Evolutionary conservation across 2,113 vertebrate species (phyloP), one percentile per base, ranked within the genome.

Genomic region (Sialia sialis): DNA sequence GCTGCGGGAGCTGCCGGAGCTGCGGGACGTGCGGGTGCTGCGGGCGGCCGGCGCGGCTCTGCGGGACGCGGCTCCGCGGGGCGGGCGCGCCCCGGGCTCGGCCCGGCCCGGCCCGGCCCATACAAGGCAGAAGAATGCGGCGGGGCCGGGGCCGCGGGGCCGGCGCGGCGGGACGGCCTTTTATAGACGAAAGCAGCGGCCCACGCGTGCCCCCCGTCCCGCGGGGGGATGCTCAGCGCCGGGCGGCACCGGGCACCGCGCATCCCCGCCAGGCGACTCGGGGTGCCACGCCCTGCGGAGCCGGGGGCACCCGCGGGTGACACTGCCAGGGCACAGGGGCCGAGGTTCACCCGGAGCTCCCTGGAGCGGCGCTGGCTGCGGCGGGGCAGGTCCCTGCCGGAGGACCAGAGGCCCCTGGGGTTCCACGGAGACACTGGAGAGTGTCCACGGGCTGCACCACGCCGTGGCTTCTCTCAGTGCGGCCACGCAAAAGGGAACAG

Each of bases 101-200:
- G 52, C 96, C 94, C 96, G 93, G 95, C 97, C 97, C 97, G 92
- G 91, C 98, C 69, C 97, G 96, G 97, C 97, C 98, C 98, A 98
- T 98, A 98, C 97, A 98, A 98, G 98, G 98, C 93, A 97, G 98
- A 98, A 98, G 98, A 99, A 99, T 99, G 98, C 97, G 91, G 94
- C 86, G 91, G 89, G 69, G 49, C 56, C 67, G 78, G 66, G 96
- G 95, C 82, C 80, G 95, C 93, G 87, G 59, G 85, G 91, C 97
- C 48, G 92, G 95, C 55, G 89, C 95, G 81, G 46, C 36, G 39
- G 84, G 52, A 46, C 62, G 14, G 89, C 96, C 96, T 94, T 95
- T 86, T 94, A 94, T 90, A 95, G 96, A 83, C 62, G 73, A 74
- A 87, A 92, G 58, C 59, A 29, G 72, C 17, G 20, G 20, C 51